Evolutionary conservation across 2,113 vertebrate species (phyloP).

Genomic region (Aspidoscelis tigris): DNA sequence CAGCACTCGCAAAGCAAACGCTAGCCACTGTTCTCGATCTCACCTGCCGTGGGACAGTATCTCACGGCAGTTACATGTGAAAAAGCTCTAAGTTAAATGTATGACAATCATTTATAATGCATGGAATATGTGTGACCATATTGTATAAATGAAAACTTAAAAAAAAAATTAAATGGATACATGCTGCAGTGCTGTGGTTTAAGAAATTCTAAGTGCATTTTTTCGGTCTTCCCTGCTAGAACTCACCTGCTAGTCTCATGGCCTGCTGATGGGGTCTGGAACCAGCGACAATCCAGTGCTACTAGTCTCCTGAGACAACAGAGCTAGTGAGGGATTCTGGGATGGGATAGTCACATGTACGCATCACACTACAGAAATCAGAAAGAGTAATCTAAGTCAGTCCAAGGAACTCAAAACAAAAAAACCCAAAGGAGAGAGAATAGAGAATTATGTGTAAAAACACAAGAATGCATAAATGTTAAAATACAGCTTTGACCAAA

Average conservation of each 20-base stretch:
- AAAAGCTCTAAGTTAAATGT: too few relatives aligned
- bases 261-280: not conserved
- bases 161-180: too few relatives aligned
- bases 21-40: too few relatives aligned
- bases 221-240: too few relatives aligned
- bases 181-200: too few relatives aligned
- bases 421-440: not conserved
- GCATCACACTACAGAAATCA: constrained; percentile 15
- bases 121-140: too few relatives aligned
- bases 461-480: not conserved
- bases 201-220: not conserved
- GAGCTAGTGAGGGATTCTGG: not conserved
- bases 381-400: constrained; percentile 1
- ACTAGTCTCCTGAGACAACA: not conserved
- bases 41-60: too few relatives aligned
- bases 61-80: too few relatives aligned
- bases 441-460: not conserved
- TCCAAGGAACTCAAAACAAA: not conserved
- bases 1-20: too few relatives aligned
- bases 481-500: not conserved
- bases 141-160: too few relatives aligned
- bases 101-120: too few relatives aligned
- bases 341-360: not conserved
- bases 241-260: not conserved
- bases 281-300: constrained; percentile 9